phyloP scores from a whole-genome alignment of 2,888 invertebrate genomes.

The Noctua pronuba region DNA sequence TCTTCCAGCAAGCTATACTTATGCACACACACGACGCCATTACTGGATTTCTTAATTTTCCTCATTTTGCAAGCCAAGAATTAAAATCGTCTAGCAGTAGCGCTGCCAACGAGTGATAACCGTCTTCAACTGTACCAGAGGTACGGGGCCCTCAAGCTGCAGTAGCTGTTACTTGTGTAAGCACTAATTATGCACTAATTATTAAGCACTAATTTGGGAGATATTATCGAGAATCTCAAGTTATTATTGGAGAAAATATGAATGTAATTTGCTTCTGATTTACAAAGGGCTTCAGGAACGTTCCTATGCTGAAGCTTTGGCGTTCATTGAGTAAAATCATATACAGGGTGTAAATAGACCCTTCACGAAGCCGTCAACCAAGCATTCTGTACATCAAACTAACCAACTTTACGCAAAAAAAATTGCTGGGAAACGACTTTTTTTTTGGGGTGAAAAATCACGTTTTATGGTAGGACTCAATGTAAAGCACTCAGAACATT shows the following conservation, averaged over 20 bases:
- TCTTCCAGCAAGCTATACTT: constrained; percentile 50
- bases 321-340: no score
- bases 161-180: background rate
- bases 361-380: no score
- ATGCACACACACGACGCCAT: background rate
- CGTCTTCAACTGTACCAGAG: background rate
- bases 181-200: no score
- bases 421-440: no score
- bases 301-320: background rate
- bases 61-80: background rate
- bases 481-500: no score
- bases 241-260: no score
- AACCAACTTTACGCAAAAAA: no score
- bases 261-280: no score
- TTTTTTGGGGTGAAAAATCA: no score
- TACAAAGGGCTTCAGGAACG: background rate
- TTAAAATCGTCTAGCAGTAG: background rate
- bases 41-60: background rate
- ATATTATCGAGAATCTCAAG: background rate
- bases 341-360: no score
- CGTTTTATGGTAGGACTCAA: no score
- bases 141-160: background rate
- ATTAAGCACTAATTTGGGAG: background rate
- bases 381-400: no score
- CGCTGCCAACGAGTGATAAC: background rate